Evolutionary conservation across 2,888 invertebrate species (phyloP), one percentile per base, ranked within the genome.

Genomic region (Chironomus riparius): DNA sequence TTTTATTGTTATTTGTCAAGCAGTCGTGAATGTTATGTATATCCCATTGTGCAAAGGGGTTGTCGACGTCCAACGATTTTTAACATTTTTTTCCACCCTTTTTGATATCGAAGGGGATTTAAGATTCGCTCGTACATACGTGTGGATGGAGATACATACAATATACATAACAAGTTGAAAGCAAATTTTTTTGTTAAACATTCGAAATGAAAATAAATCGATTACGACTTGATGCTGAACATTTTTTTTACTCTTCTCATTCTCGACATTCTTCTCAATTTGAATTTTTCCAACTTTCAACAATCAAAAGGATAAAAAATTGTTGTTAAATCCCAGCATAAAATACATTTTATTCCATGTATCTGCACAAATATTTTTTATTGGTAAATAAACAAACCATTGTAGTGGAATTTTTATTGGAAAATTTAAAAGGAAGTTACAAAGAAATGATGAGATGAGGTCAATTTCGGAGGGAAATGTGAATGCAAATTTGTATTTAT

Each of bases 1-100:
- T 74, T 74, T 74, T 68, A 73, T 73, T 73, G 50, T 73, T 73
- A 68, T 74, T 68, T 74, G 74, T 74, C 74, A 61, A 65, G 61
- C 65, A 68, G 47, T 74, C 68, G 65, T 65, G 24, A 65, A 65
- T 65, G 65, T 7, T 13, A 21, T 21, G 62, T 18, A 56, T 56
- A 18, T 56, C 18, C 18, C n/a, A 56, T 18, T 56, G 56, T 56
- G 18, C 18, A 18, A n/a, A 24, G 65, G 65, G 65, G 21, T 12
- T 65, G 65, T 13, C 22, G 56, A 15, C 56, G 56, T 56, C 18
- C 15, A 18, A 56, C 56, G 56, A 24, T 65, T n/a, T n/a, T 65
- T 18, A 15, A 56, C 56, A 56, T 28, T 56, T 15, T 56, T 18
- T 15, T 18, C 56, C 56, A 56, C 56, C 18, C 15, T 56, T 15